Base-by-base conservation (phyloP, 92 coral and sea anemone species). In the Epizoanthus fatuus region DNA sequence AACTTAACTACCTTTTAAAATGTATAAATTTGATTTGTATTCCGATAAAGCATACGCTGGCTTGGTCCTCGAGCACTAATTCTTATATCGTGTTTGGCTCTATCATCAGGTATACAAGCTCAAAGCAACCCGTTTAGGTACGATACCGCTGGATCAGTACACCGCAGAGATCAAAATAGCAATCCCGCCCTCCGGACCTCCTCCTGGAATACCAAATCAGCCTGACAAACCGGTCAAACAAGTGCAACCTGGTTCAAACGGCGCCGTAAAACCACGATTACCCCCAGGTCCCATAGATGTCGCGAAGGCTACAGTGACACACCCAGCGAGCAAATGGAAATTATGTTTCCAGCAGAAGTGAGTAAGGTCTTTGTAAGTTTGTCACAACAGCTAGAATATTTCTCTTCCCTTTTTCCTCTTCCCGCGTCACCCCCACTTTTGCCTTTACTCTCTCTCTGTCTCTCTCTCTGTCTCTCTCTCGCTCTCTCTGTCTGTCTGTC, bases 241-340 rank as follows among this genome's bases (percentile, higher is more conserved):
- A 17, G 19, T 66, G 47, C 47, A 35, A 17, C 49, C 47, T 13
- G 72, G 40, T 35, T 7, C 3, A 10, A 19, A 42, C 9, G 19
- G 39, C 12, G 3, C 58, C 8, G 29, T 59, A 13, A 44, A 13
- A 2, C 69, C 45, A 66, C 19, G 15, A 15, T 12, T 66, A 2
- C 54, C 70, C 20, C 42, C 16, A 17, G 53, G 53, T 12, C 53
- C 69, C 4, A 17, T 15, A 7, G 67, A 75, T 0, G 7, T 75
- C 59, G 69, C 53, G 14, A 60, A 25, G 12, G 3, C 58, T 22
- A 77, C 69, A 17, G 12, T 59, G 17, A 44, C 56, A 4, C 82
- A 60, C 25, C 15, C 70, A 59, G 7, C 70, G 3, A 77, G 35
- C 82, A n/a, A 60, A 1, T 77, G 82, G 82, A 12, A 77, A 77